Evolutionary conservation across 2,113 vertebrate genomes (phyloP).

Genomic region (Ardeotis arabs): DNA sequence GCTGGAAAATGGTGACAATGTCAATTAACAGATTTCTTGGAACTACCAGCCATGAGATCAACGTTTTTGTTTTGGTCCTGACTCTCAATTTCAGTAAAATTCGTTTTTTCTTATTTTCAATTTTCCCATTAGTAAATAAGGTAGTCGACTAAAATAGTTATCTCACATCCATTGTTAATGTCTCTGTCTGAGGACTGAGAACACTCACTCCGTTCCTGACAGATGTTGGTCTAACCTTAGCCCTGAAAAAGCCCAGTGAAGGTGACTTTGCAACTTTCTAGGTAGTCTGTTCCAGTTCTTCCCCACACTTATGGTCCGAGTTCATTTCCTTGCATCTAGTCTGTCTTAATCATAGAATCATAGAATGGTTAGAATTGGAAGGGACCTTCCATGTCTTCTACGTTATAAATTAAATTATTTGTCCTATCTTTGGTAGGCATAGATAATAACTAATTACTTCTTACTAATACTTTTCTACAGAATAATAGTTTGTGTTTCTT

Average conservation of each 20-base stretch:
- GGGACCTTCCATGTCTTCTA: not conserved
- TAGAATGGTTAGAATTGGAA: no score
- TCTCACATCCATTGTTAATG: rapidly evolving
- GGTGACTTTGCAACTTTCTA: not conserved
- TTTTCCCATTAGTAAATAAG: not conserved
- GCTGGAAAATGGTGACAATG: not conserved
- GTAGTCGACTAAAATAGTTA: not conserved
- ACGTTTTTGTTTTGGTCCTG: not conserved
- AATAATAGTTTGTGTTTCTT: not conserved
- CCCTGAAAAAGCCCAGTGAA: not conserved
- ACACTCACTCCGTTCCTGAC: not conserved
- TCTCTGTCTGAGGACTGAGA: not conserved
- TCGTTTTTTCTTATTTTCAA: not conserved
- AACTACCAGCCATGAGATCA: not conserved
- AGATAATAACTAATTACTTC: not conserved
- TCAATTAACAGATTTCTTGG: not conserved
- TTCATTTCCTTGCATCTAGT: not conserved
- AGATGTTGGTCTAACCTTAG: not conserved
- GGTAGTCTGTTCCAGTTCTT: not conserved
- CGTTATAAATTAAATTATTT: not conserved
- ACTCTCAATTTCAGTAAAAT: not conserved
- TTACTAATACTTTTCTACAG: not conserved
- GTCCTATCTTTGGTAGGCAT: not conserved
- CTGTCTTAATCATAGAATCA: not conserved
- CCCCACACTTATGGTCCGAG: not conserved